Conservation (phyloP, 2,888 invertebrate genomes). For the Ochropacha duplaris region DNA sequence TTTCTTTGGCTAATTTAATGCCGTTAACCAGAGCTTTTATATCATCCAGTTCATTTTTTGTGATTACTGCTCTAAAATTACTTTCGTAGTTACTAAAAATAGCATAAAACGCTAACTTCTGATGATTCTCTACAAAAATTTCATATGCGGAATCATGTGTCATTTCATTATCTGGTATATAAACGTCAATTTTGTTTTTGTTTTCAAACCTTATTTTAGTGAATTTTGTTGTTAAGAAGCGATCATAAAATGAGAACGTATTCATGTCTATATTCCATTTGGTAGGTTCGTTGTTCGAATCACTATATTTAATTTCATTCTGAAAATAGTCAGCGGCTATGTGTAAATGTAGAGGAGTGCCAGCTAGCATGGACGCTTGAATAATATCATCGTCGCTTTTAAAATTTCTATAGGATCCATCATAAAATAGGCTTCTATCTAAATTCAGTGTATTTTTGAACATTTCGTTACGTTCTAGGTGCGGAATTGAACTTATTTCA, state of each 20-base stretch:
- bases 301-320: conserved; percentile 13
- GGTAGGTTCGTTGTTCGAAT: neutral
- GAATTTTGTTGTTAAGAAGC: conserved; percentile 18
- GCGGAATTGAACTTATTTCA: conserved; percentile 6
- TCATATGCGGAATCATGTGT: conserved; percentile 8
- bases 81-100: conserved; percentile 6
- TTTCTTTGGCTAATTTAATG: neutral
- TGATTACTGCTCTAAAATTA: neutral
- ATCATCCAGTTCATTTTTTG: neutral
- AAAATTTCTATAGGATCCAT: neutral
- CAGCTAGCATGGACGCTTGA: neutral
- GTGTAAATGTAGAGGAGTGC: conserved; percentile 7
- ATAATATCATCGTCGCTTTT: neutral
- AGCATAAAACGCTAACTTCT: conserved; percentile 17
- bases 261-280: conserved; percentile 20
- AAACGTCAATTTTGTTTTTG: conserved; percentile 18
- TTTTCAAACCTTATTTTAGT: conserved; percentile 17
- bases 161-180: conserved; percentile 12
- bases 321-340: conserved; percentile 13
- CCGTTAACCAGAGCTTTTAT: neutral
- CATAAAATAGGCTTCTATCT: neutral
- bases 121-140: conserved; percentile 10
- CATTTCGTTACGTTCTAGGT: neutral
- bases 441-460: neutral
- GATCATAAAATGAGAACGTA: conserved; percentile 17